These are phyloP conservation scores for Luperina testacea DNA, from an alignment of 2,888 invertebrate genomes.

Conservation along the genomic window DNA sequence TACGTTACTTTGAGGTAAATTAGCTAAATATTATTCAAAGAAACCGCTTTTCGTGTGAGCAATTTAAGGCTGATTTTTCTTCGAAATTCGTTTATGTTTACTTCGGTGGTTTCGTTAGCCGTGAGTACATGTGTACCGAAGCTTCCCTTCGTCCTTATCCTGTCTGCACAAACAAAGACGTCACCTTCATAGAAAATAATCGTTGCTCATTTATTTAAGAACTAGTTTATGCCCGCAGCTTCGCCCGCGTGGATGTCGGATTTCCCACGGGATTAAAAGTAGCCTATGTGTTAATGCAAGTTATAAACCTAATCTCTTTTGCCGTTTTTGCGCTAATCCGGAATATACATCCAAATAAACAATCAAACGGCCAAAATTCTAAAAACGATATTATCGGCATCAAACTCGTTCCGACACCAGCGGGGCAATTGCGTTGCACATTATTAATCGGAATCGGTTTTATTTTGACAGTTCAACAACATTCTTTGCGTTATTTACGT, in stretches of 20 bases:
- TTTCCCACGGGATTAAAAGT: not conserved
- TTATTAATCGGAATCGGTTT: too few species aligned
- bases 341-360: not conserved
- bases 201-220: slow-evolving; percentile 24
- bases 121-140: slow-evolving; percentile 20
- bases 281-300: not conserved
- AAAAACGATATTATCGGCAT: not conserved
- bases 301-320: not conserved
- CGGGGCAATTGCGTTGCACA: too few species aligned
- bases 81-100: not conserved
- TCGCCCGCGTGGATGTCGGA: not conserved
- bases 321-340: not conserved
- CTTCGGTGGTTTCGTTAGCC: not conserved
- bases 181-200: slow-evolving; percentile 32
- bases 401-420: not conserved
- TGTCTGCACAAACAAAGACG: slow-evolving; percentile 17
- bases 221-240: not conserved
- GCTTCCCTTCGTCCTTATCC: slow-evolving; percentile 18
- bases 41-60: slow-evolving; percentile 21
- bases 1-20: slow-evolving; percentile 30
- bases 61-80: slow-evolving; percentile 1
- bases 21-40: slow-evolving; percentile 14
- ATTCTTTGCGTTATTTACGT: too few species aligned
- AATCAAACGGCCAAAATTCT: not conserved
- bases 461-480: too few species aligned